Evolutionary conservation across 1,140 invertebrate genomes (phyloP).

Genomic region (Drosophila subpulchrella): DNA sequence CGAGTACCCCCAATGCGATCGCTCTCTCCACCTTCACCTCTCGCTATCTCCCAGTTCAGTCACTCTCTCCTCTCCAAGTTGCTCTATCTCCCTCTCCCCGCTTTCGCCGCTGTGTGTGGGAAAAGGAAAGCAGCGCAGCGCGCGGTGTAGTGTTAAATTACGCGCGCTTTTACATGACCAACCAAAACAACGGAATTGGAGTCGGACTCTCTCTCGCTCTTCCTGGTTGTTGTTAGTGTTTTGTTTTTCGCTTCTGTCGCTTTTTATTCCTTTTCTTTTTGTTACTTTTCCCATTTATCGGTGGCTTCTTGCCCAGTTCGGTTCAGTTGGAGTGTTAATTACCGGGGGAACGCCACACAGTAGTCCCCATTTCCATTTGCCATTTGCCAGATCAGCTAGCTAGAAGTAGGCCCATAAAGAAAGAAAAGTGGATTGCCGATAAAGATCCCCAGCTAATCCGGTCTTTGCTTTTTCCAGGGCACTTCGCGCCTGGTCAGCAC

Average conservation of each 20-base stretch:
- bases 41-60: background rate
- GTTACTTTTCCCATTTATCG: slow-evolving; percentile 43
- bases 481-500: slow-evolving; percentile 88
- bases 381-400: slow-evolving; percentile 7
- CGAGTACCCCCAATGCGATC: slow-evolving; percentile 15
- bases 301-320: slow-evolving; percentile 32
- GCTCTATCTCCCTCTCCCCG: background rate
- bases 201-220: background rate
- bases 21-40: slow-evolving; percentile 1
- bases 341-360: slow-evolving; percentile 8
- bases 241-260: slow-evolving; percentile 24
- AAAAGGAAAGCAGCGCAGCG: slow-evolving; percentile 63
- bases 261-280: slow-evolving; percentile 32
- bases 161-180: slow-evolving; percentile 71
- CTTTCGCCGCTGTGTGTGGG: slow-evolving; percentile 26
- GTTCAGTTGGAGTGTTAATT: slow-evolving; percentile 40
- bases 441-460: background rate
- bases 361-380: background rate
- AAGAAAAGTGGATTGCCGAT: background rate
- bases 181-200: slow-evolving; percentile 28
- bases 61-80: slow-evolving; percentile 9
- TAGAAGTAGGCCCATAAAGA: background rate
- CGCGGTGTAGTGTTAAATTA: slow-evolving; percentile 74
- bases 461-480: slow-evolving; percentile 75
- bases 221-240: slow-evolving; percentile 13